Conservation (phyloP, 1,140 invertebrate species). For the Diabrotica undecimpunctata region DNA sequence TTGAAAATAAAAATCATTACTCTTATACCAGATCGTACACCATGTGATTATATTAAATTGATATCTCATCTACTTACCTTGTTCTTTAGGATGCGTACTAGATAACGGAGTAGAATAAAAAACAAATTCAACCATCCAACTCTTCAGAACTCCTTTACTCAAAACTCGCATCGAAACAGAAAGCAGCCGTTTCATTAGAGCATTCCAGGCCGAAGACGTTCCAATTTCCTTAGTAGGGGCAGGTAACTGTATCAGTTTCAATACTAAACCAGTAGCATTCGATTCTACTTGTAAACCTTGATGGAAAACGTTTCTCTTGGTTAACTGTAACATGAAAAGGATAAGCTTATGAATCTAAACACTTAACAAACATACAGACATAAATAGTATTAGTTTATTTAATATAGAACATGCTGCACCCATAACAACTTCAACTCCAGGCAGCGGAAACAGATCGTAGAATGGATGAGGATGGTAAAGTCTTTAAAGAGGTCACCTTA, state of each 20-base stretch:
- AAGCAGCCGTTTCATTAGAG: constrained; percentile 72
- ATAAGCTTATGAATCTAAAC: constrained; percentile 1
- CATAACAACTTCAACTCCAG: too few species aligned
- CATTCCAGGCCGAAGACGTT: constrained; percentile 53
- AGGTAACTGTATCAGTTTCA: constrained; percentile 78
- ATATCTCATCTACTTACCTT: constrained; percentile 53
- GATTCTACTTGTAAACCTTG: constrained; percentile 89
- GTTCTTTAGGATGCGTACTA: constrained; percentile 79
- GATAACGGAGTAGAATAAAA: constrained; percentile 81
- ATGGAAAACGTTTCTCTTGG: constrained; percentile 78
- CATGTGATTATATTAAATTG: too few species aligned
- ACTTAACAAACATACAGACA: too few species aligned
- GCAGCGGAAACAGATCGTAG: too few species aligned
- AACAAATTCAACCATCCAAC: constrained; percentile 87
- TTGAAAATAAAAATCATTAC: constrained; percentile 5
- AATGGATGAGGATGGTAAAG: too few species aligned
- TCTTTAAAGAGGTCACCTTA: too few species aligned
- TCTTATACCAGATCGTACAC: too few species aligned
- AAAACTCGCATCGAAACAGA: constrained; percentile 83
- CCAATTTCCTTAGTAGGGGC: constrained; percentile 54
- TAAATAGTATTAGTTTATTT: too few species aligned
- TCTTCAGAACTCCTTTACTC: constrained; percentile 64
- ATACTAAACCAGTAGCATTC: constrained; percentile 77
- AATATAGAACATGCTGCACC: too few species aligned
- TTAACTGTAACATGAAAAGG: constrained; percentile 54